A percentile compares a stretch with the other conserved stretches of the same genome.
Conservation (phyloP, 2,113 vertebrate species). For the Sinocyclocheilus rhinocerous region DNA sequence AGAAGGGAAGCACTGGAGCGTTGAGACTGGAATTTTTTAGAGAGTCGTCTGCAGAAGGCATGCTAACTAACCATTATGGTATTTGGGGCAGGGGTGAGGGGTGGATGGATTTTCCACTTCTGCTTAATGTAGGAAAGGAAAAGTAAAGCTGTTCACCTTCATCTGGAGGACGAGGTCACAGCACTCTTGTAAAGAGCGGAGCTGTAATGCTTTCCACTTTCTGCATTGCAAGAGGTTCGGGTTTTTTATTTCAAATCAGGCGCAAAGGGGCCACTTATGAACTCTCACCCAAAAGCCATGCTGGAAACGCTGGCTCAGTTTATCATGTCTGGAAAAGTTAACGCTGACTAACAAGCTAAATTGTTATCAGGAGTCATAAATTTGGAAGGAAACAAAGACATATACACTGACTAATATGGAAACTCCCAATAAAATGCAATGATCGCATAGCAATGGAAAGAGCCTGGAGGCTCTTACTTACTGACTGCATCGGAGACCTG, state of each 20-base stretch:
- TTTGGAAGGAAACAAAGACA: conserved; percentile 14
- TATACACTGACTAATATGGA: conserved; percentile 43
- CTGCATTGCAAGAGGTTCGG: conserved; percentile 51
- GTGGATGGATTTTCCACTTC: conserved; percentile 33
- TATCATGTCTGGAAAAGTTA: conserved; percentile 51
- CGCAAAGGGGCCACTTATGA: conserved; percentile 44
- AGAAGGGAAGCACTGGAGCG: conserved; percentile 16
- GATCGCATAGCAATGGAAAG: conserved; percentile 54
- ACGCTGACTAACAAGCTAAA: conserved; percentile 41
- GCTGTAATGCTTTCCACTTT: conserved; percentile 74
- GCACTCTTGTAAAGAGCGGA: conserved; percentile 67
- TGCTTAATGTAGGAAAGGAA: conserved; percentile 27
- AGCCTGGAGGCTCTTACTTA: conserved; percentile 64
- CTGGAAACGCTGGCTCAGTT: conserved; percentile 49
- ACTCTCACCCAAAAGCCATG: conserved; percentile 40
- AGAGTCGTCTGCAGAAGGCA: conserved; percentile 3
- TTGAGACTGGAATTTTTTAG: background rate
- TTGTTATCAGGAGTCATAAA: conserved; percentile 35
- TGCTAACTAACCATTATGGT: conserved; percentile 17
- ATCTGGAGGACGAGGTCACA: conserved; percentile 53
- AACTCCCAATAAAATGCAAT: conserved; percentile 35
- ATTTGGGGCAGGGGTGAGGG: background rate
- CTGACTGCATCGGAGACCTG: conserved; percentile 66
- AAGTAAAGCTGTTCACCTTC: conserved; percentile 40
- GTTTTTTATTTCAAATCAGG: conserved; percentile 48